Evolutionary conservation across 1,140 invertebrate genomes (phyloP).

Genomic region (Asobara japonica): DNA sequence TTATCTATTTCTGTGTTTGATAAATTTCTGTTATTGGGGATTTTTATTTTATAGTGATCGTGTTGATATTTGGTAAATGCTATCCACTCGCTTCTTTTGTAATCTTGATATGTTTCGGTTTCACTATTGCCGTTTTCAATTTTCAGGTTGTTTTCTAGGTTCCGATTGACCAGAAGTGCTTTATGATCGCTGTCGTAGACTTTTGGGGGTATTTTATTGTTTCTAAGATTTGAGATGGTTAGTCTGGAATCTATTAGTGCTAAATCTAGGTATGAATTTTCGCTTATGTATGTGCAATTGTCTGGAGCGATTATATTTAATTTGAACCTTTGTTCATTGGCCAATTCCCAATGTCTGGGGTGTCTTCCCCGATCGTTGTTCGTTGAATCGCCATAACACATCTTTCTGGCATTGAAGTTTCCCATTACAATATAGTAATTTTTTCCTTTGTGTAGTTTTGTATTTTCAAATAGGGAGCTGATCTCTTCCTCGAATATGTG

Average conservation of each 20-base stretch:
- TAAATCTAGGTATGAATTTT: background rate
- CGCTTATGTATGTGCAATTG: background rate
- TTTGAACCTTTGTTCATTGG: background rate
- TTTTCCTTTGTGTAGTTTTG: too few relatives aligned
- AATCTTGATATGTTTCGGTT: background rate
- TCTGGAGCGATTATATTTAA: background rate
- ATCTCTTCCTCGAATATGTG: too few relatives aligned
- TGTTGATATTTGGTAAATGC: background rate
- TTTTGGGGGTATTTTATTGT: too few relatives aligned
- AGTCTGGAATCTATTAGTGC: too few relatives aligned
- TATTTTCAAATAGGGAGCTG: too few relatives aligned
- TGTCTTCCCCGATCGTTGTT: background rate
- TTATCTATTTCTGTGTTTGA: background rate
- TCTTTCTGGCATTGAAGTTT: background rate
- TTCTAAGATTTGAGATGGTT: too few relatives aligned
- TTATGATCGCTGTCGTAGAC: too few relatives aligned
- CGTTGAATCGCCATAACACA: background rate
- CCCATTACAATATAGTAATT: background rate
- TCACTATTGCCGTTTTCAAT: background rate
- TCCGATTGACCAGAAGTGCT: background rate
- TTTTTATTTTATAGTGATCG: background rate
- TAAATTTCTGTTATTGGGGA: background rate
- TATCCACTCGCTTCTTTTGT: background rate
- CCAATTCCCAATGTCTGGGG: background rate
- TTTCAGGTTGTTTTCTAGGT: background rate